Base-by-base conservation (phyloP, 2,888 invertebrate species). In the Trypoxylon attenuatum region DNA sequence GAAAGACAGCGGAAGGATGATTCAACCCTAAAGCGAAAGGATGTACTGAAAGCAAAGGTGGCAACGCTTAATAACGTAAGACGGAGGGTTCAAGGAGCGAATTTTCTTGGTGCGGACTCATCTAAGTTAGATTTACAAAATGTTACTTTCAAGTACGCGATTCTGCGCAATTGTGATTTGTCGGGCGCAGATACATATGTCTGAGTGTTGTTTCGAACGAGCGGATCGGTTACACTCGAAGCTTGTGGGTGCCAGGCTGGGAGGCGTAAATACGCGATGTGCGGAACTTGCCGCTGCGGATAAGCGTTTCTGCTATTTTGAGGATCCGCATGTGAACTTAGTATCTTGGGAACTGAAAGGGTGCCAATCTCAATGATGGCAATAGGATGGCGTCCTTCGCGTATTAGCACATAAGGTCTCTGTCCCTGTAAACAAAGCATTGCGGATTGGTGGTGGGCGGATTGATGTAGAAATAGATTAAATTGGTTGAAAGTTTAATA, bases 91-190 rank as follows among this genome's bases (percentile, higher is more conserved):
- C 96, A 98, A 89, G 98, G 98, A 2, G 94, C 98, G 0, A 96
- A 97, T 87, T 90, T 98, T 51, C 90, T 93, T 5, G 96, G 95
- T 2, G 95, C 97, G 0, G 96, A 98, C 88, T 89, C 98, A 25
- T 95, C 95, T 55, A 92, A 94, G 81, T 88, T 98, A 69, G 98
- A 98, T 88, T 91, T 98, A 70, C 90, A 97, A 69, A 91, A 93
- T 85, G 96, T 98, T 73, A 98, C 98, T 88, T 98, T 98, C 88
- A 98, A 98, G 92, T 97, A 96, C 88, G 97, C 97, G n/a, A 94
- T 94, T 87, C 88, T 98, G 75, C 93, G 93, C 25, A 91, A 93
- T 1, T 96, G 96, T 79, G 95, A 96, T 84, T 88, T 98, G 66
- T 91, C 91, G 25, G 94, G 95, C 22, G 94, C 97, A 1, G 98